Conservation (phyloP, 2,888 invertebrate genomes). For the Eristalis arbustorum region DNA sequence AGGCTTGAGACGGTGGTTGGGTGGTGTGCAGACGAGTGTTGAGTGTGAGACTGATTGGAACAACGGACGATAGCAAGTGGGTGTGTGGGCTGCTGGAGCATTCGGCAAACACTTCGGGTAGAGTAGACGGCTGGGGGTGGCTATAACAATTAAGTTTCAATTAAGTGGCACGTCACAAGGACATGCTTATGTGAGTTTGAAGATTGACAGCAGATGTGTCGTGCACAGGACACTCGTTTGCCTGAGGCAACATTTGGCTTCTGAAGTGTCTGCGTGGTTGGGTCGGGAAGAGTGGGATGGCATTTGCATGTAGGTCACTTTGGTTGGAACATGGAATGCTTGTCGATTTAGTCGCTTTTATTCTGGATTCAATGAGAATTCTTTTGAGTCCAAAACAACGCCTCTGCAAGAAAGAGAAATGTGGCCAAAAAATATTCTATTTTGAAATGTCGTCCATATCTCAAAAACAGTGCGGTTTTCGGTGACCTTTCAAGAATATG, state of each 20-base stretch:
- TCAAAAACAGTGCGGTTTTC: no score
- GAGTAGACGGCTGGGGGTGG: not conserved
- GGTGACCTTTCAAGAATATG: no score
- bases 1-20: not conserved
- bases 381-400: no score
- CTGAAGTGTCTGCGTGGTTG: not conserved
- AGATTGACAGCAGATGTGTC: not conserved
- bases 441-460: no score
- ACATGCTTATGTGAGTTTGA: not conserved
- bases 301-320: no score
- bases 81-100: not conserved
- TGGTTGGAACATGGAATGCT: no score
- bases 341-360: no score
- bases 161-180: not conserved
- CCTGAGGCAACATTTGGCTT: not conserved
- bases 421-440: no score
- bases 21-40: not conserved
- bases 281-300: not conserved
- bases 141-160: not conserved
- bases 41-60: not conserved
- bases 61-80: not conserved
- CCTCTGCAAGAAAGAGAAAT: no score
- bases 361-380: no score
- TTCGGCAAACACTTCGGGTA: not conserved
- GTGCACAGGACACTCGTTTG: not conserved